Evolutionary conservation across 2,113 vertebrate species (phyloP).

Genomic region (Cyanistes caeruleus): DNA sequence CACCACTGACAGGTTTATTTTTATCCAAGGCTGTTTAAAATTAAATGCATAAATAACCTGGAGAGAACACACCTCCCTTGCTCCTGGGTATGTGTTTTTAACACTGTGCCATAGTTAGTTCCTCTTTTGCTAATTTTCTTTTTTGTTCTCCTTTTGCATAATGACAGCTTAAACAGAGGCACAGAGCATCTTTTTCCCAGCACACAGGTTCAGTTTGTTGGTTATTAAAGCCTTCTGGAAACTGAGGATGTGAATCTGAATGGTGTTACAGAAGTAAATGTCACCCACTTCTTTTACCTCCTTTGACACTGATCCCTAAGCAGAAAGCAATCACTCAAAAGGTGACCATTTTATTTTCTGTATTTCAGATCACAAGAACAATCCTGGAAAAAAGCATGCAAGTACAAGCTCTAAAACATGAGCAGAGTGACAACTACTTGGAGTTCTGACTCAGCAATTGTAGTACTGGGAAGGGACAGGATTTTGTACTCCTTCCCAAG

Average conservation of each 20-base stretch:
- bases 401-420: background rate
- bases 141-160: background rate
- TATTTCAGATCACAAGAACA: background rate
- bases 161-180: background rate
- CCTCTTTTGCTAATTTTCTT: background rate
- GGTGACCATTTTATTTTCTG: background rate
- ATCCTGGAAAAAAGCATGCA: background rate
- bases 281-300: background rate
- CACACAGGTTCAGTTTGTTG: background rate
- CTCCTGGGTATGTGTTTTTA: constrained; percentile 1
- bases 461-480: background rate
- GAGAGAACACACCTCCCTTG: background rate
- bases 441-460: background rate
- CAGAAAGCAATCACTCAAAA: background rate
- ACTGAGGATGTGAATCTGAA: background rate
- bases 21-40: constrained; percentile 20
- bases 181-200: background rate
- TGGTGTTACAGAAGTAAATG: background rate
- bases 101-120: background rate
- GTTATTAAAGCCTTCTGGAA: background rate
- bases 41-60: constrained; percentile 17
- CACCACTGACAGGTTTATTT: constrained; percentile 9
- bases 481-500: background rate
- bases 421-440: background rate
- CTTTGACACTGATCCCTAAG: background rate